Evolutionary conservation across 2,888 invertebrate species (phyloP).

Genomic region (Lasioglossum lativentre): DNA sequence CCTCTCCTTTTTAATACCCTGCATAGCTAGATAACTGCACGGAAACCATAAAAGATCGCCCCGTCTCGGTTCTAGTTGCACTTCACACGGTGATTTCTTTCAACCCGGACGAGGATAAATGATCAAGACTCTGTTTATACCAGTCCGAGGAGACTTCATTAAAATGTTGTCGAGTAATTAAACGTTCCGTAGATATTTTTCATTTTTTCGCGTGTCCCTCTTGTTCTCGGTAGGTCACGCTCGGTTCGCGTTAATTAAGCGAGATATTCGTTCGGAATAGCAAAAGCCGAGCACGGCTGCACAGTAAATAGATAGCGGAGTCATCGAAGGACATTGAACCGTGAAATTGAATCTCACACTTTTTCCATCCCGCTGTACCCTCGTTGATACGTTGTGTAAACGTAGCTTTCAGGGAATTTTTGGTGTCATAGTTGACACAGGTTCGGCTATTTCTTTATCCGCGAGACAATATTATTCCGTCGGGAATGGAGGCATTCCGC

Average conservation of each 20-base stretch:
- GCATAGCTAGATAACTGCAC: not conserved
- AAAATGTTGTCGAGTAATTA: constrained; percentile 51
- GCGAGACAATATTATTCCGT: constrained; percentile 53
- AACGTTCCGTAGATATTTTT: constrained; percentile 43
- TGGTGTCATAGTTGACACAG: constrained; percentile 41
- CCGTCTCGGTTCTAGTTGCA: not conserved
- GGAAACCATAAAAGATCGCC: not conserved
- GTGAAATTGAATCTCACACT: constrained; percentile 24
- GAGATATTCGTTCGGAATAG: constrained; percentile 35
- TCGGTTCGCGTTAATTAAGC: constrained; percentile 39
- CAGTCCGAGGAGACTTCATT: constrained; percentile 11
- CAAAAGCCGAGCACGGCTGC: not conserved
- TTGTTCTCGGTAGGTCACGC: not conserved
- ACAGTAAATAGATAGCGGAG: constrained; percentile 25
- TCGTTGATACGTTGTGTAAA: constrained; percentile 36
- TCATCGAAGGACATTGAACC: not conserved
- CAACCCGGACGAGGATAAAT: not conserved
- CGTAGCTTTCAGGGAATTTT: constrained; percentile 16
- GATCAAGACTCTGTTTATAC: constrained; percentile 14
- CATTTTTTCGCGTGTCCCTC: not conserved
- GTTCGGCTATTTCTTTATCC: constrained; percentile 46
- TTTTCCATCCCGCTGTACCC: not conserved
- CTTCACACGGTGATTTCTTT: constrained; percentile 9
- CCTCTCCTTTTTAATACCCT: not conserved
- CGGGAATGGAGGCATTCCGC: constrained; percentile 29